Evolutionary conservation across 1,140 invertebrate genomes (phyloP), one percentile per base, ranked within the genome.

Genomic region (Heliconius melpomene): DNA sequence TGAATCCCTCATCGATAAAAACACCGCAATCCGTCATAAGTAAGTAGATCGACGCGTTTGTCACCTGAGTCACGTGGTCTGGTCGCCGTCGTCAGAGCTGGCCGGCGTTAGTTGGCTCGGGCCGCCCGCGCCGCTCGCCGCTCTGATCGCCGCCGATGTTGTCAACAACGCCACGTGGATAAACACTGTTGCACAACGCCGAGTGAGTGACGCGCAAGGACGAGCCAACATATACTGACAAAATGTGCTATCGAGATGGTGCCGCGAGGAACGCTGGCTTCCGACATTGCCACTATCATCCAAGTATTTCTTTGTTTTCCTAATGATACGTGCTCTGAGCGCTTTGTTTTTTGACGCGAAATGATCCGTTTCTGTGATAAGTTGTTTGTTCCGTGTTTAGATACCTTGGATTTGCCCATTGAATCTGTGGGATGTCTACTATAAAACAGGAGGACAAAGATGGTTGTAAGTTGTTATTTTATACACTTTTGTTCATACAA

Each of bases 31-130:
- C 88, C 87, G 85, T 86, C 83, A 87, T 83, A 85, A 84, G 78
- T 86, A 86, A 76, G 60, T 75, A 83, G 85, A 87, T 78, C 85
- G 85, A 86, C 85, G 85, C 85, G 88, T 90, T 88, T 91, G 88
- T 94, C 89, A 93, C 91, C 90, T 87, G 88, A 86, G 90, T 94
- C 91, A 94, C 91, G 91, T 93, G 92, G 89, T 90, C 18, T 18
- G 50, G 50, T 7, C 50, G 50, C 50, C 18, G 50, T 18, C 84
- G 70, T 73, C 79, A 81, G 77, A 66, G 85, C 79, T 86, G 90
- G 91, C 79, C 85, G 90, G 91, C 92, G 91, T 93, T 92, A 94
- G 91, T 94, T 86, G 89, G 85, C 86, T 84, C 87, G 87, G 86
- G 83, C 86, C 84, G 87, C 82, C 83, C 90, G 91, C 85, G 89